Evolutionary conservation across 2,797 vertebrate species (phyloP).

Genomic region (Halcyon badia): DNA sequence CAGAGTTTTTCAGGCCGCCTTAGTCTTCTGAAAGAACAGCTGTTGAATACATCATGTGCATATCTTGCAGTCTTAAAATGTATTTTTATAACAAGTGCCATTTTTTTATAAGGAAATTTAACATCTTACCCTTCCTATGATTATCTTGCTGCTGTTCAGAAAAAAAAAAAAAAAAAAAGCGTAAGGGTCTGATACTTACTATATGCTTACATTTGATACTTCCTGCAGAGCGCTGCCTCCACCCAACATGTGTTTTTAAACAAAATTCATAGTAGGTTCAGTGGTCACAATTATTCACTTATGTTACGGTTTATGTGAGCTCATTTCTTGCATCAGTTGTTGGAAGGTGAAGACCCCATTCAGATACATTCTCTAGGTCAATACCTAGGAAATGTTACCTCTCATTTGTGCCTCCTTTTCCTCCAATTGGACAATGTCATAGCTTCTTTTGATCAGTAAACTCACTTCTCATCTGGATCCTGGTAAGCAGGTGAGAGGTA

Average conservation of each 20-base stretch:
- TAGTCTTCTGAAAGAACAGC: slow-evolving; percentile 53
- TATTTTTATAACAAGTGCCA: slow-evolving; percentile 52
- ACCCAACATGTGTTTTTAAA: slow-evolving; percentile 71
- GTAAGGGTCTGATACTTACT: slow-evolving; percentile 7
- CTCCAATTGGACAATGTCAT: background rate
- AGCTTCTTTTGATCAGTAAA: background rate
- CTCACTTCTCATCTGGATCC: background rate
- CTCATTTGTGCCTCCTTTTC: background rate
- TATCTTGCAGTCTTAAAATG: slow-evolving; percentile 37
- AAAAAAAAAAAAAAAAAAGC: background rate
- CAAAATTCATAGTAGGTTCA: slow-evolving; percentile 51
- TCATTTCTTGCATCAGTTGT: slow-evolving; percentile 22
- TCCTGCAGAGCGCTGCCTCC: slow-evolving; percentile 65
- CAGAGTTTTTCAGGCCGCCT: slow-evolving; percentile 35
- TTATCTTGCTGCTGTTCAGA: slow-evolving; percentile 66
- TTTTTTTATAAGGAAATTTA: slow-evolving; percentile 48
- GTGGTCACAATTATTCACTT: slow-evolving; percentile 50
- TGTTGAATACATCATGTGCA: slow-evolving; percentile 54
- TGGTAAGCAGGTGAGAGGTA: background rate
- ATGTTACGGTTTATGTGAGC: slow-evolving; percentile 40
- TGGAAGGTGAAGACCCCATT: background rate
- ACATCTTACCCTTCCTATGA: slow-evolving; percentile 64
- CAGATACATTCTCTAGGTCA: background rate
- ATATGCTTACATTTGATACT: slow-evolving; percentile 55
- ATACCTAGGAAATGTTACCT: background rate